Conservation (phyloP, 2,888 invertebrate species). For the Acanthoscelides obtectus region DNA sequence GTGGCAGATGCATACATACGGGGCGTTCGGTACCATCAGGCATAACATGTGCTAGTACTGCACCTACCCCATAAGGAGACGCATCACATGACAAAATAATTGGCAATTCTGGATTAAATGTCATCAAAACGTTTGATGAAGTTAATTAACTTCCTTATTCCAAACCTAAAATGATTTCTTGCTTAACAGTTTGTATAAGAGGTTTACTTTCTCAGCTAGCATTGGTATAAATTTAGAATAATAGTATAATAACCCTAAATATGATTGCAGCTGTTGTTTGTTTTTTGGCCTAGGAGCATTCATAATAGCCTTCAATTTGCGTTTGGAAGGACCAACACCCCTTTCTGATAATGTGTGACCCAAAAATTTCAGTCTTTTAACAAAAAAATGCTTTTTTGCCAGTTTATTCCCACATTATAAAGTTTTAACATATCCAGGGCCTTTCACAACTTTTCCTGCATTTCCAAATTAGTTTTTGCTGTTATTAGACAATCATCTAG, state of each 20-base stretch:
- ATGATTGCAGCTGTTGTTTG: conserved; percentile 12
- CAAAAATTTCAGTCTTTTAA: conserved; percentile 25
- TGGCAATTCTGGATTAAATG: conserved; percentile 21
- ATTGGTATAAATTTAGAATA: conserved; percentile 23
- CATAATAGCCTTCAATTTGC: conserved; percentile 11
- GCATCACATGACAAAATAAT: conserved; percentile 24
- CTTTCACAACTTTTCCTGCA: conserved; percentile 10
- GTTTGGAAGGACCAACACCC: conserved; percentile 13
- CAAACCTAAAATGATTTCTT: conserved; percentile 10
- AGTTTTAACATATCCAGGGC: conserved; percentile 16
- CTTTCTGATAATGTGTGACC: conserved; percentile 20
- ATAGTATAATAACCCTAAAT: conserved; percentile 12
- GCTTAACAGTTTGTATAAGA: conserved; percentile 10
- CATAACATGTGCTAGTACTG: conserved; percentile 23
- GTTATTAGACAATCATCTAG: neutral
- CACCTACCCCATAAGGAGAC: conserved; percentile 24
- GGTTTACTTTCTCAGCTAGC: conserved; percentile 20
- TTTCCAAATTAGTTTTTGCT: neutral
- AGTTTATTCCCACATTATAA: conserved; percentile 14
- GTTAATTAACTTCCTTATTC: conserved; percentile 22
- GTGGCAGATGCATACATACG: conserved; percentile 26
- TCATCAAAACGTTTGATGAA: conserved; percentile 18
- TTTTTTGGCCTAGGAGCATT: conserved; percentile 11
- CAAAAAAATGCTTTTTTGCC: too few relatives aligned
- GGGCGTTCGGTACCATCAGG: conserved; percentile 19